phyloP scores from a whole-genome alignment of 2,888 invertebrate genomes.

The Philaethria dido region DNA sequence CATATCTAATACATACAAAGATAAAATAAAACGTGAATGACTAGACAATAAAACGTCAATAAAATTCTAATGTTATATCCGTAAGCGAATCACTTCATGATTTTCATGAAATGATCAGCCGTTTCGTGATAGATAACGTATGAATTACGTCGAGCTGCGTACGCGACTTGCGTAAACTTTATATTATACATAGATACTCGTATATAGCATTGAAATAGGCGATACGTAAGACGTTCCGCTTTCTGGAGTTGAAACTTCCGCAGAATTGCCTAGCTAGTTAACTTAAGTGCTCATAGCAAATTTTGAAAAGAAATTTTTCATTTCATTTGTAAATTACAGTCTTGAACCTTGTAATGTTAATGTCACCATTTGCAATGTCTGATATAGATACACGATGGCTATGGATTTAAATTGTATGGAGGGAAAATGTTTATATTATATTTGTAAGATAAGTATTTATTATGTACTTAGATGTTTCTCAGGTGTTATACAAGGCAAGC shows the following conservation, averaged over 20 bases:
- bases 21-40: neutral
- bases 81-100: neutral
- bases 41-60: neutral
- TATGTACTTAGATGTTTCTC: no score
- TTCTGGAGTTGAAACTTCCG: constrained; percentile 46
- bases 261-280: constrained; percentile 22
- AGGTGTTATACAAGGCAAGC: no score
- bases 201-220: constrained; percentile 30
- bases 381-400: neutral
- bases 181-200: neutral
- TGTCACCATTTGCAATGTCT: no score
- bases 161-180: neutral
- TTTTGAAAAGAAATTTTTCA: neutral
- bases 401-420: neutral
- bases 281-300: neutral
- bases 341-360: no score
- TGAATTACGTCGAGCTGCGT: neutral
- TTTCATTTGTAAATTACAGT: no score
- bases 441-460: no score
- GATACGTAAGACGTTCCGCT: constrained; percentile 49
- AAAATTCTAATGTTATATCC: neutral
- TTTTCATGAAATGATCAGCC: neutral
- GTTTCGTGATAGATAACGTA: constrained; percentile 3
- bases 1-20: no score
- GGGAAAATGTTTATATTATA: no score